Base-by-base conservation (phyloP, 2,797 vertebrate species). In the Eulemur rubriventer region DNA sequence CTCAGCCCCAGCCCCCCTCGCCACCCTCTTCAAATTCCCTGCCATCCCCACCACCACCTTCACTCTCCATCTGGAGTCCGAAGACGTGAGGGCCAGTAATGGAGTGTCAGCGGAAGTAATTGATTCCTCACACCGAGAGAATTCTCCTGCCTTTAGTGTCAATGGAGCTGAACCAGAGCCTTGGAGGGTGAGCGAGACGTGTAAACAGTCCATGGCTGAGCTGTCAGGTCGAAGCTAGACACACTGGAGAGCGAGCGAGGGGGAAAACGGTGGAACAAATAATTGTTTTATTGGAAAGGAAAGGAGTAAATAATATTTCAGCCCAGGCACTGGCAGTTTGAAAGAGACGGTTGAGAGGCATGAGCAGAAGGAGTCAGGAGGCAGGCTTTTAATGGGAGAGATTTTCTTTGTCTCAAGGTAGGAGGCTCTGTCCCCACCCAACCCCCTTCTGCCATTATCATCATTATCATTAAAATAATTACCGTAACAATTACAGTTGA, bases 51-150 rank as follows among this genome's bases (percentile, higher is more conserved):
- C 91, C 48, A 33, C 73, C 91, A 90, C 95, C 95, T 95, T 97
- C 93, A n/a, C 82, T 89, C 80, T 96, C 93, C 96, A 96, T 97
- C 98, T 97, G 97, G 98, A 98, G 97, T 97, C 98, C 90, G 35
- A 92, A 98, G 98, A 97, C 95, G 97, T 97, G 96, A 98, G 95
- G 97, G 96, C 97, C 92, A 96, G 98, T 98, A 98, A 98, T 98
- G 96, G 98, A 98, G 98, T 98, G 98, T 98, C 98, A 97, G 98
- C 96, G 97, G 98, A 98, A 98, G 98, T 98, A 98, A 98, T 98
- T 98, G 98, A 99, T 99, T 99, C 98, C 98, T 98, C 98, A 98
- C 97, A 97, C 97, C 14, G 73, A 95, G 97, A 98, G 96, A 97
- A 98, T 98, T 97, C 98, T 97, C 97, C 98, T 98, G 98, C 98